phyloP scores from a whole-genome alignment of 2,888 invertebrate species.

The Sphecodes monilicornis region DNA sequence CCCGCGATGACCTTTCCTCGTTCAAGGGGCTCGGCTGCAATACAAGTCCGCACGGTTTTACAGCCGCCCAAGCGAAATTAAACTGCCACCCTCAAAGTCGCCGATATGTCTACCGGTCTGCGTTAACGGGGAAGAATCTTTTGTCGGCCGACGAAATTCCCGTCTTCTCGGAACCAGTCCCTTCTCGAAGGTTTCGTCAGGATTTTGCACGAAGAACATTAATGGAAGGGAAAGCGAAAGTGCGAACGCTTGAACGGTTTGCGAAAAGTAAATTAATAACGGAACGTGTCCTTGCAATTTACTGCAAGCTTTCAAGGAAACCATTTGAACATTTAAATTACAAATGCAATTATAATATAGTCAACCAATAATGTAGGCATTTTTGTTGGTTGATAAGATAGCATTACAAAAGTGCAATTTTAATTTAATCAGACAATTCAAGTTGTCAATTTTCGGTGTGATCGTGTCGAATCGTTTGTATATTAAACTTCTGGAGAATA shows the following conservation, averaged over 20 bases:
- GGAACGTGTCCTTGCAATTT: no score
- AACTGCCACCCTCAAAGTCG: slow-evolving; percentile 70
- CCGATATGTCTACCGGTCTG: slow-evolving; percentile 36
- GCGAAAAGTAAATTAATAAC: not conserved
- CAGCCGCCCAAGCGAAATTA: slow-evolving; percentile 65
- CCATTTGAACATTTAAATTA: no score
- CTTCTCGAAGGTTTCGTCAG: not conserved
- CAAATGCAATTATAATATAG: no score
- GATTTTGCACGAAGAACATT: not conserved
- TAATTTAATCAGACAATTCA: no score
- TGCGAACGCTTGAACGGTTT: not conserved
- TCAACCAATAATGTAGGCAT: no score
- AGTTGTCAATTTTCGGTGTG: no score
- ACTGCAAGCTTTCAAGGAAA: no score
- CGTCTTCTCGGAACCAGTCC: not conserved
- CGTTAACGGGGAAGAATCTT: not conserved
- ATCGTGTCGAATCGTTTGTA: no score
- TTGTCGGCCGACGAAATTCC: slow-evolving; percentile 27
- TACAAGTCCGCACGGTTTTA: slow-evolving; percentile 53
- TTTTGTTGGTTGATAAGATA: no score
- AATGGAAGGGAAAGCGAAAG: not conserved
- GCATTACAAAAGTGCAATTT: no score
- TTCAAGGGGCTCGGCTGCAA: slow-evolving; percentile 14
- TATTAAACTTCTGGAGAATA: no score
- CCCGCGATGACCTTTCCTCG: slow-evolving; percentile 51